Evolutionary conservation across 2,888 invertebrate genomes (phyloP).

Genomic region (Bhutanitis thaidina): DNA sequence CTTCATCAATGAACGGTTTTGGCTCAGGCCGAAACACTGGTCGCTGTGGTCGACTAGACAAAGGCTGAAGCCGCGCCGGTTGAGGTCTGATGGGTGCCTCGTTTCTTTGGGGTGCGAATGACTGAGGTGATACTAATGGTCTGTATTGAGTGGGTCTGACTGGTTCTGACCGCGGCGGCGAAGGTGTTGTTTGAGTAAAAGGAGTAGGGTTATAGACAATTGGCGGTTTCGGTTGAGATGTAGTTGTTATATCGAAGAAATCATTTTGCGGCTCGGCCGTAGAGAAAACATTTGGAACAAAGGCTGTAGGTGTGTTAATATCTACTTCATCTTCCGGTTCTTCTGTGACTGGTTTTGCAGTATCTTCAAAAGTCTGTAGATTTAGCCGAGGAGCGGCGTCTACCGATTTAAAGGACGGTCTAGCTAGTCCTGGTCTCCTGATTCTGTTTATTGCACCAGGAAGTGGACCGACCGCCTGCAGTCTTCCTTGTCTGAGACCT

Average conservation of each 20-base stretch:
- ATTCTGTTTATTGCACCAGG: slow-evolving; percentile 51
- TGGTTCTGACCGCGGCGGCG: slow-evolving; percentile 57
- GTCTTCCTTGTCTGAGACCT: slow-evolving; percentile 64
- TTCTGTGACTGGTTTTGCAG: slow-evolving; percentile 84
- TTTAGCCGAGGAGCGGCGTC: slow-evolving; percentile 67
- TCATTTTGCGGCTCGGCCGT: slow-evolving; percentile 71
- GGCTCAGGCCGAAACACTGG: slow-evolving; percentile 76
- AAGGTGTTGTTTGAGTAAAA: slow-evolving; percentile 63
- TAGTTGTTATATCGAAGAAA: slow-evolving; percentile 66
- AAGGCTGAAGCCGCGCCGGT: slow-evolving; percentile 66
- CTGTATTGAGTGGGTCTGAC: slow-evolving; percentile 70
- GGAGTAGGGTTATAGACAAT: slow-evolving; percentile 63
- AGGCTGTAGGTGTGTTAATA: slow-evolving; percentile 76
- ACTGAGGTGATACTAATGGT: slow-evolving; percentile 57
- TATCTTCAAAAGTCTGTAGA: slow-evolving; percentile 72
- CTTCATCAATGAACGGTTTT: slow-evolving; percentile 67
- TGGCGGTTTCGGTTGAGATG: slow-evolving; percentile 68
- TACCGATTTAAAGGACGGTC: slow-evolving; percentile 69
- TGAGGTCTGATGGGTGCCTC: slow-evolving; percentile 58
- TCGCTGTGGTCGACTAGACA: slow-evolving; percentile 71
- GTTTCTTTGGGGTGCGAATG: slow-evolving; percentile 60
- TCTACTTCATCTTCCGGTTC: slow-evolving; percentile 82
- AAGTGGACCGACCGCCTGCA: slow-evolving; percentile 43
- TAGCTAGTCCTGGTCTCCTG: slow-evolving; percentile 61
- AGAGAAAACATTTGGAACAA: slow-evolving; percentile 58